Conservation (phyloP, 2,888 invertebrate species). For the Acleris sparsana region DNA sequence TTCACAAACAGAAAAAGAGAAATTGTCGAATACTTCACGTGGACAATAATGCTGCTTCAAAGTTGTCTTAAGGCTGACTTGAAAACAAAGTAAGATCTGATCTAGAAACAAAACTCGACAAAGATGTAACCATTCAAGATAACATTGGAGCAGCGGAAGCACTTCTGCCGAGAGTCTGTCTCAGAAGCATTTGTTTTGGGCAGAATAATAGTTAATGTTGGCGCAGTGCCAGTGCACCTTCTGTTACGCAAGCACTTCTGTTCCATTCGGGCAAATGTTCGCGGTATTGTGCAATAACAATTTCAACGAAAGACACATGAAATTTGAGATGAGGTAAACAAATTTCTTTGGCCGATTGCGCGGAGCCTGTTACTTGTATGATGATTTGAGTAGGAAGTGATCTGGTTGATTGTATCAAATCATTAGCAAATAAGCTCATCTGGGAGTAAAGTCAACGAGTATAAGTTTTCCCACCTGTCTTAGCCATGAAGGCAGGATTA, state of each 20-base stretch:
- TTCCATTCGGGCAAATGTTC: constrained; percentile 24
- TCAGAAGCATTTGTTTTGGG: constrained; percentile 23
- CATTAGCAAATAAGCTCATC: too few relatives aligned
- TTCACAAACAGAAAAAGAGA: too few relatives aligned
- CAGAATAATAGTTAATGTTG: constrained; percentile 42
- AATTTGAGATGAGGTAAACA: background rate
- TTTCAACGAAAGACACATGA: constrained; percentile 2
- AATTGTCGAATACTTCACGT: too few relatives aligned
- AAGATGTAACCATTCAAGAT: constrained; percentile 32
- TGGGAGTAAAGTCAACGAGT: too few relatives aligned
- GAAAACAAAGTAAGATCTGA: constrained; percentile 23
- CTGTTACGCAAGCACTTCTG: constrained; percentile 47
- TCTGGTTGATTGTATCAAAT: too few relatives aligned
- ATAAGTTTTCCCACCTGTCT: too few relatives aligned
- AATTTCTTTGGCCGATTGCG: too few relatives aligned
- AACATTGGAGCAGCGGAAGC: constrained; percentile 30
- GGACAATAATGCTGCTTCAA: too few relatives aligned
- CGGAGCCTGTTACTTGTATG: too few relatives aligned
- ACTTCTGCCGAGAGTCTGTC: constrained; percentile 27
- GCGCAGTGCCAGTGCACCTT: constrained; percentile 54
- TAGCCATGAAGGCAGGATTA: too few relatives aligned
- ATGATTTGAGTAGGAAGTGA: too few relatives aligned
- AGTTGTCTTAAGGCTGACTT: background rate
- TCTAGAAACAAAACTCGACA: constrained; percentile 26
- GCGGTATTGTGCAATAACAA: constrained; percentile 13